Evolutionary conservation across 2,888 invertebrate species (phyloP), one percentile per base, ranked within the genome.

Genomic region (Tineola bisselliella): DNA sequence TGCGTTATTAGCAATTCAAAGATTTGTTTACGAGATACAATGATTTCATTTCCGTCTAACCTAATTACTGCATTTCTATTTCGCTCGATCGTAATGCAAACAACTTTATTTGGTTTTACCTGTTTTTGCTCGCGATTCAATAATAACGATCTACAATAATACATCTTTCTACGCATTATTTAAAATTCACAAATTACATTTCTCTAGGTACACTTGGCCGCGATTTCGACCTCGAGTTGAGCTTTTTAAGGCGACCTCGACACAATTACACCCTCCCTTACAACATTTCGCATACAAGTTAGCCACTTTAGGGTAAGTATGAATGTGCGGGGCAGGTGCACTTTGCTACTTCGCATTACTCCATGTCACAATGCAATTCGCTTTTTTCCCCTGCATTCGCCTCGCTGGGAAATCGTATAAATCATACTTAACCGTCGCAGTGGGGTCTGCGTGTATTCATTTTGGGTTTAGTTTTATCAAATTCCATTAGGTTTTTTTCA

Each of bases 291-390:
- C 6, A 15, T 13, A 48, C 17, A 48, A 48, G 43, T 15, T 52
- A 17, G 19, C 19, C 12, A 54, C 54, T 54, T 10, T 33, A 15
- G 56, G 30, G 58, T 19, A 19, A 12, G 3, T 15, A 58, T 12
- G 13, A 58, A 33, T 13, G 64, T 64, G 62, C 67, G 63, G 65
- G 70, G 68, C 77, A 76, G 75, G 76, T 77, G 76, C 68, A 33
- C 33, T 68, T 63, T 66, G 62, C 68, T 66, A 66, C 62, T 65
- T 64, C 68, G 66, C 75, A 76, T 78, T 75, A 73, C 74, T 76
- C 74, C 66, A 65, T 70, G 77, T 77, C 77, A 75, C 64, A 54
- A 63, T 66, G 71, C 71, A 70, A 71, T 74, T 72, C 70, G 66
- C 71, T 75, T 77, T 76, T 75, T 74, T 54, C 17, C 25, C 54